A percentile compares a stretch with the other conserved stretches of the same genome.
Evolutionary conservation across 2,797 vertebrate genomes (phyloP).

Genomic region (Fringilla coelebs): DNA sequence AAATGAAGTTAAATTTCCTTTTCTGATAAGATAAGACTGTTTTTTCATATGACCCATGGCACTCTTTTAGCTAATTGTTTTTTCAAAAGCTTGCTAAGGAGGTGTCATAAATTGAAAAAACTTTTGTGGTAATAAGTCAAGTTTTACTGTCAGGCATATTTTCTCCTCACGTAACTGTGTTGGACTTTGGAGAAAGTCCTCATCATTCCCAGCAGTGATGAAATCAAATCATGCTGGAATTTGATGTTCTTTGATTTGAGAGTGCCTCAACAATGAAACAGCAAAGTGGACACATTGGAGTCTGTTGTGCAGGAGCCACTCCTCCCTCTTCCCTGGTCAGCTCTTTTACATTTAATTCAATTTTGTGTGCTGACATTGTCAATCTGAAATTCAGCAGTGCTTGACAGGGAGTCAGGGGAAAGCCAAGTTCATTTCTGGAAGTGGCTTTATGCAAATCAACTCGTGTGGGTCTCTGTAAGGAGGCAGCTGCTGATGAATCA

Average conservation of each 20-base stretch:
- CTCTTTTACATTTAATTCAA: conserved; percentile 69
- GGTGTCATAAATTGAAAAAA: not conserved
- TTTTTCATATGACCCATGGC: not conserved
- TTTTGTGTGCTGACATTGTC: conserved; percentile 72
- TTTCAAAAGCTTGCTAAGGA: not conserved
- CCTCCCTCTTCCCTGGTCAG: not conserved
- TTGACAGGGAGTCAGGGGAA: conserved; percentile 57
- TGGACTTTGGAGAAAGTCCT: not conserved
- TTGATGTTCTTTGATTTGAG: not conserved
- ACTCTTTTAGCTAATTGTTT: not conserved
- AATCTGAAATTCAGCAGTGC: conserved; percentile 69
- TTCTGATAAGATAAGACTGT: not conserved
- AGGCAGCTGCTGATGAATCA: conserved; percentile 73
- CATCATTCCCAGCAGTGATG: not conserved
- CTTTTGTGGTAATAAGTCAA: not conserved
- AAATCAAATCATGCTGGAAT: not conserved
- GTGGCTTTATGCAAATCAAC: conserved; percentile 76
- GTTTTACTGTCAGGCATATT: not conserved
- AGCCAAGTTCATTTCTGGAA: conserved; percentile 70
- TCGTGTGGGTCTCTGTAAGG: conserved; percentile 19
- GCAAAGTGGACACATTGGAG: not conserved
- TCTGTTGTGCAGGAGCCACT: not conserved
- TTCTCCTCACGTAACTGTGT: not conserved
- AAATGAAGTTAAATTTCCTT: not conserved
- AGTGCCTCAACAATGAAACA: not conserved